Base-by-base conservation (phyloP, 2,113 vertebrate genomes). In the Xenus cinereus region DNA sequence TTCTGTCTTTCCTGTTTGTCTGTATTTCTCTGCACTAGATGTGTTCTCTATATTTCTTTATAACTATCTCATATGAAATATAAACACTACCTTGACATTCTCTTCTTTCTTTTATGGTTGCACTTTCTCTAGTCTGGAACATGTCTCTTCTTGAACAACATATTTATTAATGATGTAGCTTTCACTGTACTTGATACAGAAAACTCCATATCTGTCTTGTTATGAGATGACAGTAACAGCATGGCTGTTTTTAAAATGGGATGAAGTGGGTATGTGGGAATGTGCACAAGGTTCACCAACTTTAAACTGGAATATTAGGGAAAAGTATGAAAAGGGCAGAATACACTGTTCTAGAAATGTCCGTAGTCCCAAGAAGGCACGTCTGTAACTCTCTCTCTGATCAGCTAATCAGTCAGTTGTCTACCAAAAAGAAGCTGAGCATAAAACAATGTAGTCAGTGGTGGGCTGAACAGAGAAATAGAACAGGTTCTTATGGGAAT, bases 161-260 rank as follows among this genome's bases (percentile, higher is more conserved):
- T 17, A 39, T 57, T 87, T 82, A 53, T 46, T 85, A 43, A 39
- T 75, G 66, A 81, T 12, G 62, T 5, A 77, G 22, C 10, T 57
- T 93, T 74, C 56, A 41, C 35, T 1, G 2, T 35, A 48, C 64
- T 88, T 72, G 64, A 63, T n/a, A 48, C 6, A 62, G 50, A 56
- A 85, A 76, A 32, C 24, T 46, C 45, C 41, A 69, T n/a, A 73
- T 60, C 51, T 51, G n/a, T 85, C 63, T 23, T 51, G 16, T 46
- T 33, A 35, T 1, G 45, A 79, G 57, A 69, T 28, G 27, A 35
- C 28, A 76, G 39, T 21, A 84, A 51, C 6, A 26, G 9, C 4
- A 4, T 39, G 84, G 85, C 89, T 89, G 66, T 90, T 96, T 97
- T 97, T 68, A 95, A 95, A 95, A 84, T 16, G n/a, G 56, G n/a